A percentile compares a stretch with the other conserved stretches of the same genome.
phyloP scores from a whole-genome alignment of 1,140 invertebrate genomes.

The Goniozus legneri region DNA sequence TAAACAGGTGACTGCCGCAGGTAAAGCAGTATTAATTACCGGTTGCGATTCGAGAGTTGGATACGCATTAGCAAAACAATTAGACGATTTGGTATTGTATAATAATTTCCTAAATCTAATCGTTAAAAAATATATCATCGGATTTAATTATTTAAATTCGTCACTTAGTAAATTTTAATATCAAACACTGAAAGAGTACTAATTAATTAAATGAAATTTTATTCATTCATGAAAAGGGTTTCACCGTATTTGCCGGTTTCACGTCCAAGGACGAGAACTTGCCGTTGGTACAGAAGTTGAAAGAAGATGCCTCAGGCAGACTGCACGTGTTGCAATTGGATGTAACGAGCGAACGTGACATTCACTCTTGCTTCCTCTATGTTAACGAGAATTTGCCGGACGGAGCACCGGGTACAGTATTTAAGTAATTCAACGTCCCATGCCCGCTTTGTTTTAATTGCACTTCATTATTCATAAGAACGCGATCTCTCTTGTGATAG shows the following conservation, averaged over 20 bases:
- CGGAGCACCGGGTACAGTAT: conserved; percentile 69
- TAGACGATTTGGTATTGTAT: conserved; percentile 65
- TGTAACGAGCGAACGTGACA: conserved; percentile 67
- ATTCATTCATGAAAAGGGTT: conserved; percentile 53
- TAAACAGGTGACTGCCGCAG: conserved; percentile 67
- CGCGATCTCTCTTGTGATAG: too few species aligned
- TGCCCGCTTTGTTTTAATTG: too few species aligned
- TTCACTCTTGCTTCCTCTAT: conserved; percentile 70
- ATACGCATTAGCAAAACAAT: conserved; percentile 67
- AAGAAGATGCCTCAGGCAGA: conserved; percentile 70
- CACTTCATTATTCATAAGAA: too few species aligned
- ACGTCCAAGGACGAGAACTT: conserved; percentile 61
- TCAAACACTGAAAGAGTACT: too few species aligned
- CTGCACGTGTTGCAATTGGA: conserved; percentile 73
- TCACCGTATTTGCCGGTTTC: conserved; percentile 79
- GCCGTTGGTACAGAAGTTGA: conserved; percentile 67
- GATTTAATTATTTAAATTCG: too few species aligned
- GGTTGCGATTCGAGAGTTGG: conserved; percentile 79
- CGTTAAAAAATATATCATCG: too few species aligned
- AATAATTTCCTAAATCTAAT: conserved; percentile 1
- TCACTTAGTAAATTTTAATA: too few species aligned
- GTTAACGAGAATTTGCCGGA: conserved; percentile 74
- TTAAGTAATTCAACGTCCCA: too few species aligned
- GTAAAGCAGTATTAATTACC: conserved; percentile 80
- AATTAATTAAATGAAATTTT: neutral